Base-by-base conservation (phyloP, 2,113 vertebrate species). In the Cranoglanis bouderius region DNA sequence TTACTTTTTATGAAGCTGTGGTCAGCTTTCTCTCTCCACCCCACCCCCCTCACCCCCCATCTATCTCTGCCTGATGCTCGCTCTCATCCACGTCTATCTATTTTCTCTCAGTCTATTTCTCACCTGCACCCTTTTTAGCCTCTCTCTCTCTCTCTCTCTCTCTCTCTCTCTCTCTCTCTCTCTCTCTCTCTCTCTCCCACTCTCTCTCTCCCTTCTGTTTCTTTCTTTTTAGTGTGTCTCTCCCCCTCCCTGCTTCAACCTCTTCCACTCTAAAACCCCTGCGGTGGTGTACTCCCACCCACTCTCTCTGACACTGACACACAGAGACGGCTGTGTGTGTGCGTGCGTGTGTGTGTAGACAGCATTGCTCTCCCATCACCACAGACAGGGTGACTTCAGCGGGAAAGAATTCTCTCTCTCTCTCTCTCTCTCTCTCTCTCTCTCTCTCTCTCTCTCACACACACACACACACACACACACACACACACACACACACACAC, bases 311-410 rank as follows among this genome's bases (percentile, higher is more conserved):
- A 90, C 89, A 90, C 88, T 88, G 85, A 91, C 89, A 92, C 74
- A 87, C 88, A 90, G 43, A 89, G 84, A 88, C 77, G 67, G 85
- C 85, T 82, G 88, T 87, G 78, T 88, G 87, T 84, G 85, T 46
- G 74, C 75, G 83, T 51, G 67, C n/a, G 86, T 86, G 43, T 63
- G 82, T 87, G 92, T 92, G 90, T 84, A 90, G 89, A 91, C 87
- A 89, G 86, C 55, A 82, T 53, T 78, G 89, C 85, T 90, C 91
- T 93, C 91, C 92, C 82, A 86, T 88, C 67, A 82, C 89, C 89
- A 88, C 91, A 92, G 91, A 92, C 91, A 70, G 87, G 49, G 85
- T 92, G 92, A 93, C 91, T 93, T 93, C 92, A 93, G 88, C 82
- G 63, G 89, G 90, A 90, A 93, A 92, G 91, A 93, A 93, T 93